A percentile compares a stretch with the other conserved stretches of the same genome.
These are phyloP conservation scores for Camponotus vicinus DNA, from an alignment of 1,140 invertebrate species.

Conservation along the genomic window DNA sequence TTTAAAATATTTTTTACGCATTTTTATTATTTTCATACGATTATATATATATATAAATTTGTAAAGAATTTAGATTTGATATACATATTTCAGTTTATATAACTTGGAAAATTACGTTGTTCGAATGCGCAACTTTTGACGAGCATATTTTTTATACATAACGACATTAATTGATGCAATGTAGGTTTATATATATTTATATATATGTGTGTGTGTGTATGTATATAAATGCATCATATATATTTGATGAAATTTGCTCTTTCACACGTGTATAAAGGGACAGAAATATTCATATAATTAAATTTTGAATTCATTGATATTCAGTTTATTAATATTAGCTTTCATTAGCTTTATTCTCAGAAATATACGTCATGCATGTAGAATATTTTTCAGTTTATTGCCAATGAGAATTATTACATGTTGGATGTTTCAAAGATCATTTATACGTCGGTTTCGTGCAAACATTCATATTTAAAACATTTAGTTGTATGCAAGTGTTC, in stretches of 20 bases:
- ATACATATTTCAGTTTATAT: no score
- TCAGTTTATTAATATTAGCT: background rate
- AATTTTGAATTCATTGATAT: background rate
- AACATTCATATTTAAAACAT: constrained; percentile 4
- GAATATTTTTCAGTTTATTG: constrained; percentile 20
- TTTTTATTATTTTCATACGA: no score
- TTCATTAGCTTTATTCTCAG: background rate
- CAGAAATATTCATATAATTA: background rate
- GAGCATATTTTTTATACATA: background rate
- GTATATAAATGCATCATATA: background rate
- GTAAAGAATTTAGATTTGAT: no score
- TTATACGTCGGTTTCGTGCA: background rate
- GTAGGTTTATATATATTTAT: background rate
- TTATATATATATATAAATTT: no score
- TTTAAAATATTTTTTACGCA: no score
- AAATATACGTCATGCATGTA: background rate
- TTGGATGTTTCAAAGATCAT: background rate
- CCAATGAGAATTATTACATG: background rate
- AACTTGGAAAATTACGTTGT: background rate
- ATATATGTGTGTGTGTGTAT: no score
- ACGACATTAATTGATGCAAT: background rate
- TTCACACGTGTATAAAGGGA: background rate
- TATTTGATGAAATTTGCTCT: background rate
- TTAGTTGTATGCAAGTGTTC: constrained; percentile 12
- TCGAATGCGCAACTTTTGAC: background rate